Evolutionary conservation across 2,888 invertebrate genomes (phyloP).

Genomic region (Halictus ligatus): DNA sequence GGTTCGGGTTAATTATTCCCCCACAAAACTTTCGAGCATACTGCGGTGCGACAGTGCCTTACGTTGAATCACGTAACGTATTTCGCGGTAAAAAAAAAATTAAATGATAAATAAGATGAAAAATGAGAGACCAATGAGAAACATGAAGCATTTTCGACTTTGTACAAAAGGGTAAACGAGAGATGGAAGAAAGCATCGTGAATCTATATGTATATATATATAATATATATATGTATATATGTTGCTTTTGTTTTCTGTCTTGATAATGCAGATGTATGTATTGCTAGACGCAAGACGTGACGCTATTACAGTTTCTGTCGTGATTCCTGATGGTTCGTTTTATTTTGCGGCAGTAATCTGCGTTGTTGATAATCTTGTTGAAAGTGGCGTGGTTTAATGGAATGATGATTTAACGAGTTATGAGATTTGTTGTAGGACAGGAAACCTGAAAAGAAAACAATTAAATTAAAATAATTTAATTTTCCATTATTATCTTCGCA

Average conservation of each 20-base stretch:
- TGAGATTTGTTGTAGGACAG: constrained; percentile 79
- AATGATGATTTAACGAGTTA: constrained; percentile 83
- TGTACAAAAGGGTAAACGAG: constrained; percentile 75
- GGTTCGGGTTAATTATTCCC: constrained; percentile 39
- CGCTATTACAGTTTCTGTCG: constrained; percentile 74
- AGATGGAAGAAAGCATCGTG: constrained; percentile 71
- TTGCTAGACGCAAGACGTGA: constrained; percentile 70
- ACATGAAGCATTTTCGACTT: constrained; percentile 71
- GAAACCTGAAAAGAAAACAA: constrained; percentile 79
- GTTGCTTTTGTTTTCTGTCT: constrained; percentile 59
- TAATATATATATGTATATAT: constrained; percentile 58
- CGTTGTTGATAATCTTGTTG: constrained; percentile 77
- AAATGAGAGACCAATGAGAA: constrained; percentile 69
- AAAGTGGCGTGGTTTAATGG: constrained; percentile 80
- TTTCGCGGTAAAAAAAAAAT: constrained; percentile 63
- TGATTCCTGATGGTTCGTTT: constrained; percentile 75
- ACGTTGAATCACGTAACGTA: constrained; percentile 57
- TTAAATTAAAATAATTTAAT: constrained; percentile 37
- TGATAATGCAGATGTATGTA: constrained; percentile 70
- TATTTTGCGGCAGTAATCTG: constrained; percentile 79
- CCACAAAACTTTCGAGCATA: constrained; percentile 48
- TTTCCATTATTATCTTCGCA: neutral
- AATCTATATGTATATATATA: constrained; percentile 62
- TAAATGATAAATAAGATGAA: constrained; percentile 73
- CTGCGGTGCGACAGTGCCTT: constrained; percentile 42